Evolutionary conservation across 2,797 vertebrate genomes (phyloP).

Genomic region (Poecilia wingei): DNA sequence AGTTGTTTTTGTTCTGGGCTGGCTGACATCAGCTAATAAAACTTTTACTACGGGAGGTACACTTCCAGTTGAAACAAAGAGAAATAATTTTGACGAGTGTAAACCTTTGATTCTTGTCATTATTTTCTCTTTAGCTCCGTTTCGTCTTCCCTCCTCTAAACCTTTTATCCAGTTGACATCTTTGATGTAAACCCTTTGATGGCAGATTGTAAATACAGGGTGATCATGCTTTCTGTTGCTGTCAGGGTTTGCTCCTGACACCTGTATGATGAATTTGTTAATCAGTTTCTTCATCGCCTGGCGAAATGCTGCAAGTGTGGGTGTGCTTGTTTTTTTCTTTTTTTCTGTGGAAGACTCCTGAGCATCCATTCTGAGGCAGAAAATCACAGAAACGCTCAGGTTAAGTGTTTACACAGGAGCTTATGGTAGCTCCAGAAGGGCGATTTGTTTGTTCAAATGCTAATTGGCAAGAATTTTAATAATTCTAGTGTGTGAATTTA

Average conservation of each 20-base stretch:
- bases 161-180: slow-evolving; percentile 65
- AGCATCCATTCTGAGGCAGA: slow-evolving; percentile 42
- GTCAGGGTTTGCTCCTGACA: slow-evolving; percentile 56
- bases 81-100: slow-evolving; percentile 52
- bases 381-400: slow-evolving; percentile 18
- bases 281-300: slow-evolving; percentile 41
- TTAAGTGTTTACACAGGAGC: slow-evolving; percentile 28
- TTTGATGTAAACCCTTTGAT: slow-evolving; percentile 62
- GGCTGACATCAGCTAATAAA: slow-evolving; percentile 50
- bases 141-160: slow-evolving; percentile 38
- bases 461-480: slow-evolving; percentile 52
- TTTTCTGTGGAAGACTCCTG: slow-evolving; percentile 36
- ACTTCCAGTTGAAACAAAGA: slow-evolving; percentile 48
- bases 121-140: slow-evolving; percentile 57
- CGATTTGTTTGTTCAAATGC: slow-evolving; percentile 24
- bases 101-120: slow-evolving; percentile 59
- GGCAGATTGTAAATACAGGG: slow-evolving; percentile 55
- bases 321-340: slow-evolving; percentile 21
- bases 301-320: slow-evolving; percentile 34
- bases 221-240: slow-evolving; percentile 48
- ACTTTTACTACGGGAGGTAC: slow-evolving; percentile 47
- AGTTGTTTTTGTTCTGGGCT: slow-evolving; percentile 18
- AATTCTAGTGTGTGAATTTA: slow-evolving; percentile 3
- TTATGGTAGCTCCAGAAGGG: slow-evolving; percentile 43
- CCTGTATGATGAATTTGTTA: slow-evolving; percentile 52